Conservation (phyloP, 1,140 invertebrate genomes). For the Drosophila biarmipes region DNA sequence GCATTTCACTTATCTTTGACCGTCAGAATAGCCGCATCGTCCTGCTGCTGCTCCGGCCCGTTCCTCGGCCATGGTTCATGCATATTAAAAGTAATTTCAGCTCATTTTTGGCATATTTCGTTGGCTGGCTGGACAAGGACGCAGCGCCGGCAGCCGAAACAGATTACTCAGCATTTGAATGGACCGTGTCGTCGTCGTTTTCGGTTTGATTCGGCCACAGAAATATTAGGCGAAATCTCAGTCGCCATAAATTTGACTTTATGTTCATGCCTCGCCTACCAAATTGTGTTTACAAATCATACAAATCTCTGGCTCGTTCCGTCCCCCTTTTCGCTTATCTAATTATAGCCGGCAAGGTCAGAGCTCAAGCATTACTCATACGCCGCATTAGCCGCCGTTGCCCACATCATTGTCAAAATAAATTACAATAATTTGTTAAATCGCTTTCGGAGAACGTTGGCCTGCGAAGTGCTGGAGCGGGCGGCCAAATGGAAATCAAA, state of each 20-base stretch:
- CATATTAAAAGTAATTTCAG: constrained; percentile 79
- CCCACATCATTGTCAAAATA: constrained; percentile 78
- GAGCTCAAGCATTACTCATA: constrained; percentile 73
- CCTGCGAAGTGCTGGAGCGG: not conserved
- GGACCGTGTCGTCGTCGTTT: constrained; percentile 44
- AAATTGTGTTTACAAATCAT: constrained; percentile 77
- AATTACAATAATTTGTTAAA: constrained; percentile 80
- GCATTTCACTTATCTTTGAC: constrained; percentile 75
- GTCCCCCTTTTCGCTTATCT: constrained; percentile 45
- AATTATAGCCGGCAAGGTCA: constrained; percentile 67
- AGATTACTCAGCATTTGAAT: constrained; percentile 74
- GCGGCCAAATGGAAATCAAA: constrained; percentile 43
- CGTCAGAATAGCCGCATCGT: constrained; percentile 54
- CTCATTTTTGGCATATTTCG: constrained; percentile 78
- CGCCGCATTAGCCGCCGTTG: constrained; percentile 58
- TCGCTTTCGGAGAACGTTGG: constrained; percentile 24
- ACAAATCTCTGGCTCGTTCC: constrained; percentile 26
- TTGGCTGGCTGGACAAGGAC: constrained; percentile 48
- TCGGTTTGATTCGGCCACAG: constrained; percentile 51
- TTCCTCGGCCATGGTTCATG: constrained; percentile 24
- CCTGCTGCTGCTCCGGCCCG: constrained; percentile 3
- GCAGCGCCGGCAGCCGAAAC: constrained; percentile 18
- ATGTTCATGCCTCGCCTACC: constrained; percentile 78
- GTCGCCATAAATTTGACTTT: constrained; percentile 79
- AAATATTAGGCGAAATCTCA: constrained; percentile 71